These are phyloP conservation scores for Varanus salvator DNA, from an alignment of 2,113 vertebrate species.

Conservation along the genomic window DNA sequence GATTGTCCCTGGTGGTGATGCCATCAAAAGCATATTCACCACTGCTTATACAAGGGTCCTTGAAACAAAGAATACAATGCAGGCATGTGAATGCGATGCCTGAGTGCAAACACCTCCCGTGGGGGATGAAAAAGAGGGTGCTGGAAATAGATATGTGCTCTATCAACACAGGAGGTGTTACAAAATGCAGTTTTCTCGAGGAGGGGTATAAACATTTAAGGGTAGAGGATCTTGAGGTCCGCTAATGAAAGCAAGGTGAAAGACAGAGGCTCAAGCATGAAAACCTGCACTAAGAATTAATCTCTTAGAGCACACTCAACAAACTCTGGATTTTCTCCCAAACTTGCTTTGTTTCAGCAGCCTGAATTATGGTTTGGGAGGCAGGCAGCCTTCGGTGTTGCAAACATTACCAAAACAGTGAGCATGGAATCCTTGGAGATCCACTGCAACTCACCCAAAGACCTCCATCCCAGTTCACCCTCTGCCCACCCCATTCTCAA, in stretches of 20 bases:
- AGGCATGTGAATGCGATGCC: no score
- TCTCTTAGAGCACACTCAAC: neutral
- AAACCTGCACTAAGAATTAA: neutral
- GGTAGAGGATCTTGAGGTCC: no score
- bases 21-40: neutral
- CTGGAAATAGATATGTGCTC: neutral
- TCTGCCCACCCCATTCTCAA: neutral
- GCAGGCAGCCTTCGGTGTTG: neutral
- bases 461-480: neutral
- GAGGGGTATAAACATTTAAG: no score
- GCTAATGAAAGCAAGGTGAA: neutral
- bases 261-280: neutral
- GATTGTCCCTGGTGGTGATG: accelerated
- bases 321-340: no score
- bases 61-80: accelerated
- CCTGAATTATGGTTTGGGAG: no score
- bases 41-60: neutral
- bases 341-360: neutral
- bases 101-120: accelerated
- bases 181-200: accelerated
- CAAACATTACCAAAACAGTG: neutral
- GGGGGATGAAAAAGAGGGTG: neutral
- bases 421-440: neutral
- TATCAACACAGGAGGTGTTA: accelerated
- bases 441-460: neutral